phyloP scores from a whole-genome alignment of 2,113 vertebrate genomes.

The Callipepla squamata region DNA sequence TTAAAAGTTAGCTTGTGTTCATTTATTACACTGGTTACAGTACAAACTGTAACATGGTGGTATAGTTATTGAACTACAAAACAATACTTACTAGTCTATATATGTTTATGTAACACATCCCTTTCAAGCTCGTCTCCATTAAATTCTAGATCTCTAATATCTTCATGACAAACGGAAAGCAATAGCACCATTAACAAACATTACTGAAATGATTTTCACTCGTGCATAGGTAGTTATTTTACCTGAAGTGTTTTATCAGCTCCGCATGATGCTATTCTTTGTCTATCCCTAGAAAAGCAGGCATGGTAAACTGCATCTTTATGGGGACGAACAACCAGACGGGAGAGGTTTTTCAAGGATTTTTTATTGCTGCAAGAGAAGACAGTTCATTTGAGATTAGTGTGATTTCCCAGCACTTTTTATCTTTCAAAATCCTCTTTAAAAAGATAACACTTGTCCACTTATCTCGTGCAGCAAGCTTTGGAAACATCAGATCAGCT shows the following conservation, averaged over 20 bases:
- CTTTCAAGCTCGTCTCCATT: not conserved
- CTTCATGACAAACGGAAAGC: not conserved
- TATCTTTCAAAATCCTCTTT: not conserved
- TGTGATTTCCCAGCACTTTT: not conserved
- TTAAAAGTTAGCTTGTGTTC: not conserved
- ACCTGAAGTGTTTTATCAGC: slow-evolving; percentile 92
- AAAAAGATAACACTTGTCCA: not conserved
- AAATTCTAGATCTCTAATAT: not conserved
- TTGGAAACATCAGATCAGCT: not conserved
- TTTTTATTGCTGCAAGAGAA: slow-evolving; percentile 86
- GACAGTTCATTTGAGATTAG: not conserved
- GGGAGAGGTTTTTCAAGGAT: slow-evolving; percentile 86
- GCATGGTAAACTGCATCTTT: slow-evolving; percentile 90
- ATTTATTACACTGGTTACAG: accelerated
- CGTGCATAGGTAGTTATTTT: not conserved
- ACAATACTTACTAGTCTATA: not conserved
- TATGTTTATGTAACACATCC: not conserved
- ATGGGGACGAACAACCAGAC: slow-evolving; percentile 91
- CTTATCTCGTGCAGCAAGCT: not conserved
- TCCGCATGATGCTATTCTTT: slow-evolving; percentile 92
- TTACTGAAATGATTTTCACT: not conserved
- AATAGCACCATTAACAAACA: not conserved
- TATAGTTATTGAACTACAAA: not conserved
- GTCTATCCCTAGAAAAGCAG: slow-evolving; percentile 90
- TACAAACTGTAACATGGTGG: not conserved